Evolutionary conservation across 2,888 invertebrate species (phyloP).

Genomic region (Meliscaeva auricollis): DNA sequence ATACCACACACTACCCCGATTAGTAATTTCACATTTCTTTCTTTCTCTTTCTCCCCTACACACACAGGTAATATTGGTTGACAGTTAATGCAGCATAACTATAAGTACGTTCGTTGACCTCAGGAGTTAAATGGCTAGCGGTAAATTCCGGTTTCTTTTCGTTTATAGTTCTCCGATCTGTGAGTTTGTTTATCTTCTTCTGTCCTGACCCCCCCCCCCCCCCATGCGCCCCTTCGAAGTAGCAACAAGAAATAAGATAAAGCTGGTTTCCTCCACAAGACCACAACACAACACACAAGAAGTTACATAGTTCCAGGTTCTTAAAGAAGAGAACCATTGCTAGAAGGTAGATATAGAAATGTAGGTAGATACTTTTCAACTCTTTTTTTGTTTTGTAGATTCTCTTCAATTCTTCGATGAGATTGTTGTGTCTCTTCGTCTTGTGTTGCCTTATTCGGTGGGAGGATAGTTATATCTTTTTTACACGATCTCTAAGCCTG

Average conservation of each 20-base stretch:
- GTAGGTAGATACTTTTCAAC: constrained; percentile 2
- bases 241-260: constrained; percentile 7
- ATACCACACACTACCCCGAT: background rate
- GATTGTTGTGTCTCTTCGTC: constrained; percentile 25
- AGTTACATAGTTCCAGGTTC: constrained; percentile 40
- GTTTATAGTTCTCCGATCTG: constrained; percentile 67
- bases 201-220: background rate
- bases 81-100: constrained; percentile 74
- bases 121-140: constrained; percentile 78
- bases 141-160: constrained; percentile 77
- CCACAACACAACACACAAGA: background rate
- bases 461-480: constrained; percentile 36
- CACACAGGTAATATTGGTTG: constrained; percentile 57
- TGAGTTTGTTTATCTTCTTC: constrained; percentile 63
- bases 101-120: constrained; percentile 80
- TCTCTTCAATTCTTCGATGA: constrained; percentile 28
- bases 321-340: constrained; percentile 39
- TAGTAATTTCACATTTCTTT: background rate
- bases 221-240: background rate
- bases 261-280: constrained; percentile 18
- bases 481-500: constrained; percentile 27
- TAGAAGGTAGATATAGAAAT: background rate
- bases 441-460: constrained; percentile 58
- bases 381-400: constrained; percentile 11
- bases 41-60: constrained; percentile 15